Percentiles rank a stretch among this genome's conserved stretches.
Conservation (phyloP, 2,797 vertebrate genomes). For the Crocidura indochinensis region DNA sequence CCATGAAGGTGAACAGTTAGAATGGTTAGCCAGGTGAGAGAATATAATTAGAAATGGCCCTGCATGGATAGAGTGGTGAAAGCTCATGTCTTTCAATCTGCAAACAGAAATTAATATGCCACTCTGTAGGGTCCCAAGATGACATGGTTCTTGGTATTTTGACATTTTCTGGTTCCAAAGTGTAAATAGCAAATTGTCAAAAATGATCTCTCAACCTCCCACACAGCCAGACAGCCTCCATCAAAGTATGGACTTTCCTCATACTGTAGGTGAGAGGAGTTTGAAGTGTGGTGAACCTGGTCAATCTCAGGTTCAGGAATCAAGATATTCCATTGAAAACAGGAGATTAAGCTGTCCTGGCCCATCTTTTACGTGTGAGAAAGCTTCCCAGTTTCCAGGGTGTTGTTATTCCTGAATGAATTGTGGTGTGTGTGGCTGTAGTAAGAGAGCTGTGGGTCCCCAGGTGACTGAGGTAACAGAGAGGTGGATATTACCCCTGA, state of each 20-base stretch:
- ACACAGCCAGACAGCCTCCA: background rate
- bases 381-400: background rate
- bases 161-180: constrained; percentile 22
- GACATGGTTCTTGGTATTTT: background rate
- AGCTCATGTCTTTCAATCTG: background rate
- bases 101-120: constrained; percentile 36
- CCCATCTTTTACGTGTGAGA: background rate
- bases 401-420: background rate
- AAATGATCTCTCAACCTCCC: background rate
- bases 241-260: background rate
- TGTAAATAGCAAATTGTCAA: background rate
- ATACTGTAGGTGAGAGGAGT: background rate
- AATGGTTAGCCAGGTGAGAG: background rate
- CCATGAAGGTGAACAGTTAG: background rate
- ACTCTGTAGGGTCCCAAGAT: background rate
- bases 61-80: background rate
- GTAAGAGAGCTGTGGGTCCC: background rate
- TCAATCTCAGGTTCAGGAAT: background rate
- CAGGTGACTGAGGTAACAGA: background rate
- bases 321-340: background rate
- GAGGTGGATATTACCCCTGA: background rate
- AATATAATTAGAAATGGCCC: background rate
- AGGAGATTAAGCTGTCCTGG: background rate
- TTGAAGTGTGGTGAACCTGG: background rate
- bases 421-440: no score